Percentiles rank a stretch among this genome's conserved stretches.
phyloP scores from a whole-genome alignment of 2,797 vertebrate genomes.

The Hypotaenidia okinawae region DNA sequence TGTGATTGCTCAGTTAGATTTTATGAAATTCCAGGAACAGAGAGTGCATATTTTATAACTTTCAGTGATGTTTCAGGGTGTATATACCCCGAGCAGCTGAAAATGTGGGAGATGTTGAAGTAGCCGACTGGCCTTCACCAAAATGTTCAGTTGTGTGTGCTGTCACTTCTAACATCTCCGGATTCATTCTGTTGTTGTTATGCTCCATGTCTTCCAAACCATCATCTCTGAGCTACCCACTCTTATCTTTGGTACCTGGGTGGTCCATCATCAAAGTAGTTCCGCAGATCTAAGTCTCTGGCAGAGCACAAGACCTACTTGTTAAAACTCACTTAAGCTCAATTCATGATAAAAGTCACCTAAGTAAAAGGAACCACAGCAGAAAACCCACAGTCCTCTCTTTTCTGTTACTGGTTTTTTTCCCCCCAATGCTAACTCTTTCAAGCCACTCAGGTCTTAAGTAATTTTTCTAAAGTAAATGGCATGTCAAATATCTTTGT shows the following conservation, averaged over 20 bases:
- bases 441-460: background rate
- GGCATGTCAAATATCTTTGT: background rate
- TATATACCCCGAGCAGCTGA: rapidly evolving
- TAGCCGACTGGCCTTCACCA: background rate
- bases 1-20: background rate
- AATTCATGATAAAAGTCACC: background rate
- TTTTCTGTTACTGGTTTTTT: background rate
- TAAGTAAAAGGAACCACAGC: background rate
- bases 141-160: background rate
- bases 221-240: background rate
- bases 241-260: background rate
- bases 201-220: background rate
- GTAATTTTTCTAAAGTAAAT: background rate
- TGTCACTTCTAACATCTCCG: background rate
- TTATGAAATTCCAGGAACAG: background rate
- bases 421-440: background rate
- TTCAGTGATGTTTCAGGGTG: background rate
- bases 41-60: background rate
- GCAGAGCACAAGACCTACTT: background rate
- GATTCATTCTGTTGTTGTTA: background rate
- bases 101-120: background rate
- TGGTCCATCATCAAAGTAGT: background rate
- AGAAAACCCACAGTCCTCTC: rapidly evolving
- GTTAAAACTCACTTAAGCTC: background rate
- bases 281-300: background rate